phyloP scores from a whole-genome alignment of 1,140 invertebrate genomes.

The Condylostylus longicornis region DNA sequence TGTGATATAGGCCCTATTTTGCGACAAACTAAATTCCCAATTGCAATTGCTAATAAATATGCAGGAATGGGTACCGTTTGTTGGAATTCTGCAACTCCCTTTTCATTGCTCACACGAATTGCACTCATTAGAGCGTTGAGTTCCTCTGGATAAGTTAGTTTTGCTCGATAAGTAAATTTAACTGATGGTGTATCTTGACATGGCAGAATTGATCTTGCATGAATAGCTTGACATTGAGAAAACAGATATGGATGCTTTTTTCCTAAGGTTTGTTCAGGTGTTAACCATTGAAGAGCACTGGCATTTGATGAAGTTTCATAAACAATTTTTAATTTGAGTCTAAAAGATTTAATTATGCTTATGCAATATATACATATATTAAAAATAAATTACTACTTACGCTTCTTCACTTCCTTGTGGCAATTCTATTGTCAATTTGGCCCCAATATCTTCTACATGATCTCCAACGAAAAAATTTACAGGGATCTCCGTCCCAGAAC shows the following conservation, averaged over 20 bases:
- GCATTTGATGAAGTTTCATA: slow-evolving; percentile 61
- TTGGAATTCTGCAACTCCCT: slow-evolving; percentile 44
- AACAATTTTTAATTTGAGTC: slow-evolving; percentile 48
- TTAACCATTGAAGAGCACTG: slow-evolving; percentile 80
- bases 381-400: slow-evolving; percentile 23
- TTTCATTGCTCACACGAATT: slow-evolving; percentile 35
- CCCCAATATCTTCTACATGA: slow-evolving; percentile 50
- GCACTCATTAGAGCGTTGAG: slow-evolving; percentile 85
- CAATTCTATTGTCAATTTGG: slow-evolving; percentile 56
- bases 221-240: slow-evolving; percentile 87
- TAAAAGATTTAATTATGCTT: slow-evolving; percentile 17
- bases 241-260: slow-evolving; percentile 79
- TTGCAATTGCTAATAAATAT: slow-evolving; percentile 74
- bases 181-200: slow-evolving; percentile 91
- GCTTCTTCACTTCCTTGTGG: slow-evolving; percentile 34
- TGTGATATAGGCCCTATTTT: slow-evolving; percentile 60
- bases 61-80: slow-evolving; percentile 64
- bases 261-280: slow-evolving; percentile 71
- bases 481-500: slow-evolving; percentile 34
- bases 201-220: slow-evolving; percentile 73
- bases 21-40: slow-evolving; percentile 63
- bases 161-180: slow-evolving; percentile 73
- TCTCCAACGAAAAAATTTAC: slow-evolving; percentile 49
- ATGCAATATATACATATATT: slow-evolving; percentile 6
- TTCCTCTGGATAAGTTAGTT: slow-evolving; percentile 57